phyloP scores from a whole-genome alignment of 2,797 vertebrate species.

The Pantherophis vulpinus region DNA sequence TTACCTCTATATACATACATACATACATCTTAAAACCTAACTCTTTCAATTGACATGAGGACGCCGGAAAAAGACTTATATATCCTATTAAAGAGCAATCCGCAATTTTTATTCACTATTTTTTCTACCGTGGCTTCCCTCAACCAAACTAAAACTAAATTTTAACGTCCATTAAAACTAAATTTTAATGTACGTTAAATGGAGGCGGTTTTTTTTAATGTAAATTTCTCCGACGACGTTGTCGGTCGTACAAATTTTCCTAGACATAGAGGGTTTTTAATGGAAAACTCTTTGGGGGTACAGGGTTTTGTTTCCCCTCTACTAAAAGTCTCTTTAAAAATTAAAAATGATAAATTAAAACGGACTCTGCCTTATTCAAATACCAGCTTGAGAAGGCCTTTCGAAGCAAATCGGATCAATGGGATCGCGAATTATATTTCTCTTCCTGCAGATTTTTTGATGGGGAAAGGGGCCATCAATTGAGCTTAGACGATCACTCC shows the following conservation, averaged over 20 bases:
- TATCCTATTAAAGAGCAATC: background rate
- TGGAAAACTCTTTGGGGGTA: background rate
- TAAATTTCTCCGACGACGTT: background rate
- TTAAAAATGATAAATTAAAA: too few relatives aligned
- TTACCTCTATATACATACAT: too few relatives aligned
- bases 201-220: background rate
- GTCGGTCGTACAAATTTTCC: too few relatives aligned
- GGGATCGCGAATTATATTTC: background rate
- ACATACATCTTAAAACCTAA: too few relatives aligned
- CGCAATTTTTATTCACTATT: background rate
- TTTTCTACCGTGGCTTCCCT: background rate
- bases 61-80: background rate
- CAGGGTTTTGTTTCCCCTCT: background rate
- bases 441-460: background rate
- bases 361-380: too few relatives aligned
- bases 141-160: background rate
- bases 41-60: background rate
- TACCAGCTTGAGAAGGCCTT: background rate
- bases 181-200: background rate
- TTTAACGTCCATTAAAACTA: background rate
- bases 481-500: background rate
- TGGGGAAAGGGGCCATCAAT: background rate
- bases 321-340: too few relatives aligned
- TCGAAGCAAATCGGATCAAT: background rate
- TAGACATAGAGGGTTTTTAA: background rate